Conservation (phyloP, 2,113 vertebrate species). For the Dryoscopus gambensis region DNA sequence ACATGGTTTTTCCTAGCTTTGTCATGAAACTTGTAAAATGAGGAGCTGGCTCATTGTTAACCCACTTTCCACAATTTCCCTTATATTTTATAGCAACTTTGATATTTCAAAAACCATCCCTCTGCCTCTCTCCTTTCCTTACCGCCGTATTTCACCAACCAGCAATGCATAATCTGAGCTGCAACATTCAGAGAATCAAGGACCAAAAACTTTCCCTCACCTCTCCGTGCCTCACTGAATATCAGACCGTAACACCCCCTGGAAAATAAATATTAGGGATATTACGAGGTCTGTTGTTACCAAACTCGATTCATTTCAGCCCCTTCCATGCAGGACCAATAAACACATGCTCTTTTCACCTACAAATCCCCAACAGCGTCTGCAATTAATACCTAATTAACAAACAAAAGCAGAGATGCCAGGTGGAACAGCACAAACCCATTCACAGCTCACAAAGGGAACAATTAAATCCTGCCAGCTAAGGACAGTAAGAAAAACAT, state of each 20-base stretch:
- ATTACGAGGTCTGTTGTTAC: not conserved
- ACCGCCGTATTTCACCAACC: not conserved
- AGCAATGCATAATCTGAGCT: not conserved
- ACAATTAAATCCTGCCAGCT: constrained; percentile 54
- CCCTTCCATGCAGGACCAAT: not conserved
- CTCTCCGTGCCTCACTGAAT: not conserved
- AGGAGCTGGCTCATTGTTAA: not conserved
- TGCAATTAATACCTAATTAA: constrained; percentile 73
- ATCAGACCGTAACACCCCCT: not conserved
- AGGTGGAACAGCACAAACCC: constrained; percentile 64
- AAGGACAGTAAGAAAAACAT: constrained; percentile 42
- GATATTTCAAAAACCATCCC: not conserved
- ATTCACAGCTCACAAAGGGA: constrained; percentile 51
- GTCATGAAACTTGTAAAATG: not conserved
- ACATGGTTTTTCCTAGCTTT: not conserved
- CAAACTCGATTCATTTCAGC: not conserved
- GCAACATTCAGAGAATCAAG: constrained; percentile 11
- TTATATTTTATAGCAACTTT: not conserved
- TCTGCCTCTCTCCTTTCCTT: not conserved
- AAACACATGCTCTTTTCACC: constrained; percentile 22
- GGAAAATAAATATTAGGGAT: not conserved
- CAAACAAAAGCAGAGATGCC: constrained; percentile 67
- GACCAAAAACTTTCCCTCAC: constrained; percentile 42
- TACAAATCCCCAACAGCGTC: constrained; percentile 34
- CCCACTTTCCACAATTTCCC: not conserved